Percentiles rank a stretch among this genome's conserved stretches.
Evolutionary conservation across 2,113 vertebrate genomes (phyloP).

Genomic region (Brienomyrus brachyistius): DNA sequence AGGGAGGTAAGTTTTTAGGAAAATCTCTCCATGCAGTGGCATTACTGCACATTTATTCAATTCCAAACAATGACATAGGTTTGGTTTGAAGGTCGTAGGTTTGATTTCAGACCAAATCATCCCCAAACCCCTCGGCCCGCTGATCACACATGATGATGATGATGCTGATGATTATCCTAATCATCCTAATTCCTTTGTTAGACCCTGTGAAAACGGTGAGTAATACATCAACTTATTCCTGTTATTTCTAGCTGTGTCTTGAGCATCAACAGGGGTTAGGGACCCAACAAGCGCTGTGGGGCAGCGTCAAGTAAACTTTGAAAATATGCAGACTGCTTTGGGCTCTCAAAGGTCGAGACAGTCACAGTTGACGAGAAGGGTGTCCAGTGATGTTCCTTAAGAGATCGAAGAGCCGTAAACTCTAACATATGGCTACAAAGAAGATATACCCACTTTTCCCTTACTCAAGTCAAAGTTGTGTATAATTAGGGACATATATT

Average conservation of each 20-base stretch:
- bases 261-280: not conserved
- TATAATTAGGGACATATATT: not conserved
- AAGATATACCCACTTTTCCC: not conserved
- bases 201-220: not conserved
- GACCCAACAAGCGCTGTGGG: not conserved
- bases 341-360: not conserved
- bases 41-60: not conserved
- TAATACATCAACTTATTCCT: not conserved
- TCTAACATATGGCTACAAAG: not conserved
- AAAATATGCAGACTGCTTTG: not conserved
- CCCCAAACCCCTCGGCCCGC: not conserved
- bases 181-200: too few relatives aligned
- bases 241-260: not conserved
- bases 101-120: not conserved
- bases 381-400: not conserved
- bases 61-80: not conserved
- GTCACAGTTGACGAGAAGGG: not conserved
- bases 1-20: not conserved
- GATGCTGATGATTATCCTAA: too few relatives aligned
- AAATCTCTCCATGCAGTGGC: not conserved
- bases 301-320: not conserved
- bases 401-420: not conserved
- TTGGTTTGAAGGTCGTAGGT: not conserved
- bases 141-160: too few relatives aligned
- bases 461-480: not conserved